phyloP scores from a whole-genome alignment of 1,140 invertebrate species.

The Episyrphus balteatus region DNA sequence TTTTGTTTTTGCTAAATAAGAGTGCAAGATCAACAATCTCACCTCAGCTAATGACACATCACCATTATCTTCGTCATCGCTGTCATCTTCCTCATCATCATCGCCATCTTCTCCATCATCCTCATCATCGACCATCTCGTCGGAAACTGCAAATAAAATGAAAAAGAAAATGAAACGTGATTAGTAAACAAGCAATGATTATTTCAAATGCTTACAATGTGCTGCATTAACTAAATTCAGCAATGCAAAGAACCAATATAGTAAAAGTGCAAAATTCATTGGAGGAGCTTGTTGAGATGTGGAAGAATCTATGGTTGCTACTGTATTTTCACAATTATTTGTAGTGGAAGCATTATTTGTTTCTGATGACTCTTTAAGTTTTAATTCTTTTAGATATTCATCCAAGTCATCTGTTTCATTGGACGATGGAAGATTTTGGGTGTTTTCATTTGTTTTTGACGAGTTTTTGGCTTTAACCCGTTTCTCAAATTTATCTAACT shows the following conservation, averaged over 20 bases:
- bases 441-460: constrained; percentile 6
- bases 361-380: constrained; percentile 16
- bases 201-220: constrained; percentile 30
- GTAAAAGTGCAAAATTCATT: constrained; percentile 25
- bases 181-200: neutral
- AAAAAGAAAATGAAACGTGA: constrained; percentile 4
- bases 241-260: constrained; percentile 35
- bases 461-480: constrained; percentile 26
- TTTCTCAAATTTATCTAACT: constrained; percentile 31
- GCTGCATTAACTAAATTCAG: constrained; percentile 31
- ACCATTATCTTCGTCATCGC: constrained; percentile 29
- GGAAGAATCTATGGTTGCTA: neutral
- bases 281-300: constrained; percentile 1
- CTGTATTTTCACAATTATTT: constrained; percentile 10
- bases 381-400: constrained; percentile 31
- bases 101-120: constrained; percentile 16
- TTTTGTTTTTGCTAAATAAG: neutral
- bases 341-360: neutral
- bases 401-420: constrained; percentile 31
- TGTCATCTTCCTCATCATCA: constrained; percentile 6
- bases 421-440: neutral
- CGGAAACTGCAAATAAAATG: constrained; percentile 11
- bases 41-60: constrained; percentile 48
- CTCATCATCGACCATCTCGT: constrained; percentile 20
- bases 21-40: neutral